Conservation (phyloP, 1,140 invertebrate genomes). For the Nymphalis io region DNA sequence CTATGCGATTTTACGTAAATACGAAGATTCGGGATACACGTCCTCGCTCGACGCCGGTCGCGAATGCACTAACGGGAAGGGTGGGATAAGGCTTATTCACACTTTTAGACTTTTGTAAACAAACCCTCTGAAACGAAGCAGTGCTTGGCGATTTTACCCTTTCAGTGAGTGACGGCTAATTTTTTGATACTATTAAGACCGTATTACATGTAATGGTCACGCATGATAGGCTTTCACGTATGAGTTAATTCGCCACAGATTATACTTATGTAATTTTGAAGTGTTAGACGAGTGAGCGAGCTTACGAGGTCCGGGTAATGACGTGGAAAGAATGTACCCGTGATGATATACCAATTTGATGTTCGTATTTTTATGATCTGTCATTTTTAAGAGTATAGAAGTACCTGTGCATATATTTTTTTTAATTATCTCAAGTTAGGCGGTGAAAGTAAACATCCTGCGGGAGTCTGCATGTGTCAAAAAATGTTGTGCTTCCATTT, state of each 20-base stretch:
- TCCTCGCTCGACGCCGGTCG: slow-evolving; percentile 16
- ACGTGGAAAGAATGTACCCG: neutral
- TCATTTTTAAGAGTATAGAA: no score
- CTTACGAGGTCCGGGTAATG: neutral
- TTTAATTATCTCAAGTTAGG: no score
- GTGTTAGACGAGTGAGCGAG: neutral
- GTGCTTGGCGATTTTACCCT: neutral
- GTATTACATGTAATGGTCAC: slow-evolving; percentile 10
- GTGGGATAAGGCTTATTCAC: slow-evolving; percentile 23
- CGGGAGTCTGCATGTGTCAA: no score
- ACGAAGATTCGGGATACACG: slow-evolving; percentile 9
- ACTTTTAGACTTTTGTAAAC: slow-evolving; percentile 35
- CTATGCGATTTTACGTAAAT: slow-evolving; percentile 10
- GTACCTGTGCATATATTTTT: no score
- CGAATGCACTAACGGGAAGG: slow-evolving; percentile 28
- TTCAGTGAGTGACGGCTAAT: neutral
- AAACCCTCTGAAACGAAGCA: slow-evolving; percentile 27
- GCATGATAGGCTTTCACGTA: slow-evolving; percentile 16
- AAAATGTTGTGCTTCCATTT: neutral
- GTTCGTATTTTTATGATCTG: neutral
- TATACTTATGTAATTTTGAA: slow-evolving; percentile 27
- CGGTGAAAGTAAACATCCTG: no score
- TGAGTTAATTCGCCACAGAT: slow-evolving; percentile 26
- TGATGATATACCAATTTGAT: neutral
- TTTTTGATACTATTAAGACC: slow-evolving; percentile 7